Percentiles rank a stretch among this genome's conserved stretches.
Evolutionary conservation across 2,797 vertebrate genomes (phyloP).

Genomic region (Argya squamiceps): DNA sequence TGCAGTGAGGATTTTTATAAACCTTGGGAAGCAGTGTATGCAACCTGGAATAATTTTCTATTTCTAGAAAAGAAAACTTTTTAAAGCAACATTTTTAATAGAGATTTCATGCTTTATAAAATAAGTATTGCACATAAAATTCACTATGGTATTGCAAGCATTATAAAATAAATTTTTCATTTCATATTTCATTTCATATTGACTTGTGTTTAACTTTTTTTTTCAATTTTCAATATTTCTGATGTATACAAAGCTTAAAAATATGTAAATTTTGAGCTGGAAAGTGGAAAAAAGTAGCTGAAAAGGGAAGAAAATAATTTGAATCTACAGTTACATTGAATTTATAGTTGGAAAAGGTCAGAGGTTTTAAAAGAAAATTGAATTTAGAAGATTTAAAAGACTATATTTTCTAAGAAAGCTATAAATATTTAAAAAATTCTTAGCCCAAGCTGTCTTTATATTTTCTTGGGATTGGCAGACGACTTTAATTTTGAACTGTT

Average conservation of each 20-base stretch:
- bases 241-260: not conserved
- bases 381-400: not conserved
- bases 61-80: not conserved
- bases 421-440: not conserved
- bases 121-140: not conserved
- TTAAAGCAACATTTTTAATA: not conserved
- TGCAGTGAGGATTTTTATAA: not conserved
- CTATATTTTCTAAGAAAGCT: not conserved
- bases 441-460: not conserved
- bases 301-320: not conserved
- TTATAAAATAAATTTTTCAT: not conserved
- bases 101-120: not conserved
- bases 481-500: not conserved
- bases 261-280: not conserved
- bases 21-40: not conserved
- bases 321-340: not conserved
- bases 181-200: not conserved
- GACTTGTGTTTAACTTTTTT: accelerated
- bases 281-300: not conserved
- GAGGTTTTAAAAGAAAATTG: not conserved
- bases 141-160: not conserved
- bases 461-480: not conserved
- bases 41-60: not conserved
- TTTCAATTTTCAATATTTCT: not conserved
- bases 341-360: not conserved